Base-by-base conservation (phyloP, 2,888 invertebrate genomes). In the Plutella xylostella region DNA sequence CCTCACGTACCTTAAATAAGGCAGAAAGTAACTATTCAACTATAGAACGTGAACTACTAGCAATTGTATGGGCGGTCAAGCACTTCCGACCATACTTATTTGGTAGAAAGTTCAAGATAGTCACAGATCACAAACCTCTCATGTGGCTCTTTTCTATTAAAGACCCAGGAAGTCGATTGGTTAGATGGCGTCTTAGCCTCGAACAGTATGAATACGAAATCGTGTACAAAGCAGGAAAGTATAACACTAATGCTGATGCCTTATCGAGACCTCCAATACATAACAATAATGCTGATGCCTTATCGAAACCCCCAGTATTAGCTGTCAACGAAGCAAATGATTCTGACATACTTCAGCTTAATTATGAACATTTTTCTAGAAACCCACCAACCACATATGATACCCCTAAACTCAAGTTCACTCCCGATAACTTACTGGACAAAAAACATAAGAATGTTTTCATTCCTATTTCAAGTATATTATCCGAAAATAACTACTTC, bases 331-430 rank as follows among this genome's bases (percentile, higher is more conserved):
- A 33, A 14, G 1, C 33, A 3, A 14, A n/a, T 7, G 15, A 33
- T 17, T 11, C 11, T 15, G 33, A 33, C 12, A 11, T 15, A 33
- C 14, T 33, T 7, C 33, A 33, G 33, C 17, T 33, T 1, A 14
- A 33, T 14, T 33, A 33, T 33, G 33, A 33, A 33, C 33, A 33
- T 28, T 61, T 1, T 55, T 55, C 2, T 57, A 38, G 55, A 61
- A 45, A 59, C 57, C 9, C 52, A 58, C 9, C 12, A 47, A 4
- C 61, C 61, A 12, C 39, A 61, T 2, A 60, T 60, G 19, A 37
- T 37, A 18, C 37, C 9, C 20, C 37, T 18, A 37, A 37, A 18
- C 4, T 25, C 2, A 21, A 12, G 14, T 9, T 40, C 11, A 15
- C 5, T 4, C 40, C 22, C 11, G 40, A 40, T 22, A 53, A 51